These are phyloP conservation scores for Halichondria panicea DNA, from an alignment of 37 sponge, comb jelly and placozoan genomes.

Conservation along the genomic window DNA sequence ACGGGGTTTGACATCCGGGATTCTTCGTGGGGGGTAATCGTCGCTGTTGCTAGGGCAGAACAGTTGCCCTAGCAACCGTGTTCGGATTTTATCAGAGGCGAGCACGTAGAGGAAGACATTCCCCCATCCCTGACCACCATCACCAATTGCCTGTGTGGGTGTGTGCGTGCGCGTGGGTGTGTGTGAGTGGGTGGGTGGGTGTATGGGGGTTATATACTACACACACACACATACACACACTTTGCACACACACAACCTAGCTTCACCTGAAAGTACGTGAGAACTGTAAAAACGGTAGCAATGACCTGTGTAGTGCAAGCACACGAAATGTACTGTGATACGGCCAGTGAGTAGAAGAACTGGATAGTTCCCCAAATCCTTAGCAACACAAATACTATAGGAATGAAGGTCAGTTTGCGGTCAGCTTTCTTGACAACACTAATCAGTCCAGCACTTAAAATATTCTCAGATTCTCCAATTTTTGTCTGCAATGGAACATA, in stretches of 20 bases:
- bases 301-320: neutral
- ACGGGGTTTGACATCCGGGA: too few relatives aligned
- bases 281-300: neutral
- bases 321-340: neutral
- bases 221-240: slow-evolving; percentile 1
- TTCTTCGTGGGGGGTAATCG: too few relatives aligned
- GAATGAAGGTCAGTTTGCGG: slow-evolving; percentile 44
- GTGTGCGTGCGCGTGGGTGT: neutral
- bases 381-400: slow-evolving; percentile 56
- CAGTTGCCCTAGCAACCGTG: slow-evolving; percentile 4
- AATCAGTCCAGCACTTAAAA: slow-evolving; percentile 4
- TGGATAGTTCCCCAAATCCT: slow-evolving; percentile 67
- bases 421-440: slow-evolving; percentile 29
- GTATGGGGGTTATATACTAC: neutral
- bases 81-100: slow-evolving; percentile 22
- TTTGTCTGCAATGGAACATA: neutral
- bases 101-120: slow-evolving; percentile 50
- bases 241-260: too few relatives aligned
- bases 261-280: slow-evolving; percentile 29
- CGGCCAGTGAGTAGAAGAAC: slow-evolving; percentile 19
- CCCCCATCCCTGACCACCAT: slow-evolving; percentile 57
- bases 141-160: slow-evolving; percentile 37
- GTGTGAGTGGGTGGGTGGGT: neutral
- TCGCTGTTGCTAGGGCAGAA: too few relatives aligned
- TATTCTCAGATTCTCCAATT: neutral